Conservation (phyloP, 30 jellyfish, hydroid and myxozoan genomes). For the Aurelia sp. region DNA sequence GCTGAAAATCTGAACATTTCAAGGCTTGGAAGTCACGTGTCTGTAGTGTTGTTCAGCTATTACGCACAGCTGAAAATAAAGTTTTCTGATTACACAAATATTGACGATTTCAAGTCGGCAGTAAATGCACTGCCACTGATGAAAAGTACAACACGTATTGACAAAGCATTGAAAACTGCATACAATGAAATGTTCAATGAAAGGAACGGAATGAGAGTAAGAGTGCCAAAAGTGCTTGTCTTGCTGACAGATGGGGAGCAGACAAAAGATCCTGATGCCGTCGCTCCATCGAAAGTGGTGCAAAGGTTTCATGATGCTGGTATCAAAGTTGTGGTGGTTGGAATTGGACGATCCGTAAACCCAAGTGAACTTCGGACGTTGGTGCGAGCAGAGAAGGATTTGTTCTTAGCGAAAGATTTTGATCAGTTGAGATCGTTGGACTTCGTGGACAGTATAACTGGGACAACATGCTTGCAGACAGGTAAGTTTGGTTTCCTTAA, state of each 20-base stretch:
- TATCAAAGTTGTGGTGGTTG: slow-evolving; percentile 58
- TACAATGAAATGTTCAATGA: slow-evolving; percentile 51
- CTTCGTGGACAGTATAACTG: slow-evolving; percentile 45
- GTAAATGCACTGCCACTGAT: slow-evolving; percentile 62
- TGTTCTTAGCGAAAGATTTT: slow-evolving; percentile 59
- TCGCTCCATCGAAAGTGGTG: slow-evolving; percentile 48
- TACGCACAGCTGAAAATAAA: slow-evolving; percentile 70
- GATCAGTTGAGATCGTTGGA: slow-evolving; percentile 50
- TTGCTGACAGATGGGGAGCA: slow-evolving; percentile 72
- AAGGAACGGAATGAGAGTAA: slow-evolving; percentile 59
- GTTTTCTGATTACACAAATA: slow-evolving; percentile 54
- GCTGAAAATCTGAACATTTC: slow-evolving; percentile 43
- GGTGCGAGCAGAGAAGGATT: slow-evolving; percentile 33
- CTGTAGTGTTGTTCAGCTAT: slow-evolving; percentile 75
- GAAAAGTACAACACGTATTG: slow-evolving; percentile 59
- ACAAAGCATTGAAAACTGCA: slow-evolving; percentile 64
- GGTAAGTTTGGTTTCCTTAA: not conserved
- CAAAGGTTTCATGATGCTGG: slow-evolving; percentile 60
- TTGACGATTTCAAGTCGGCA: slow-evolving; percentile 29
- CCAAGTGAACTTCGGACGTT: slow-evolving; percentile 34
- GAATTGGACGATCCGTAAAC: slow-evolving; percentile 55
- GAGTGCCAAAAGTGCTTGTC: slow-evolving; percentile 45
- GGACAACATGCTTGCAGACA: slow-evolving; percentile 24
- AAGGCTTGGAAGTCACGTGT: slow-evolving; percentile 68
- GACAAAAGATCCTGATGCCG: slow-evolving; percentile 60